Evolutionary conservation across 2,888 invertebrate genomes (phyloP).

Genomic region (Heliconius aoede): DNA sequence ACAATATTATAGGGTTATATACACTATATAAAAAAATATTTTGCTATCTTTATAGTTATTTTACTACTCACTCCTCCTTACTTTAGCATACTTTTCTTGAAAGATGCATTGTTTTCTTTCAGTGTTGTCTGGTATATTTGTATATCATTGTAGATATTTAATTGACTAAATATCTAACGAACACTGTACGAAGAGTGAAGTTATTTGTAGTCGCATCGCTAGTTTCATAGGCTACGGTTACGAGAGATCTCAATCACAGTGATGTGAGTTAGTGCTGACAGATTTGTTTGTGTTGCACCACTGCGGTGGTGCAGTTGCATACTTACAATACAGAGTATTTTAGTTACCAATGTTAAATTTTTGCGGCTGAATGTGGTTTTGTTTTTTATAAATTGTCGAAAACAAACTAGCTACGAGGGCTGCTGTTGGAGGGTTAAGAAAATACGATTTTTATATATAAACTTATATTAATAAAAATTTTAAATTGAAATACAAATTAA

Average conservation of each 20-base stretch:
- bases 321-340: neutral
- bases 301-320: neutral
- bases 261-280: slow-evolving; percentile 34
- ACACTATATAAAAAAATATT: too few species aligned
- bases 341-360: neutral
- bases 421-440: too few species aligned
- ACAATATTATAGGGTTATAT: too few species aligned
- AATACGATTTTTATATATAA: too few species aligned
- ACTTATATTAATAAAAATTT: too few species aligned
- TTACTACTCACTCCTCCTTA: too few species aligned
- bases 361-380: neutral
- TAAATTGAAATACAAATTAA: too few species aligned
- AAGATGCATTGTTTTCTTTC: neutral
- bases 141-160: neutral
- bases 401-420: too few species aligned
- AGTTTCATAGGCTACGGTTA: slow-evolving; percentile 19
- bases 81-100: neutral
- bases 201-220: slow-evolving; percentile 3
- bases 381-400: neutral
- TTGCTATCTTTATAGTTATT: too few species aligned
- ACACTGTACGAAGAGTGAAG: neutral
- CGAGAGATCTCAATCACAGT: slow-evolving; percentile 19
- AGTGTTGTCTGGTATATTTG: neutral
- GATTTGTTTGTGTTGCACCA: slow-evolving; percentile 30
- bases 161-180: slow-evolving; percentile 1